A percentile compares a stretch with the other conserved stretches of the same genome.
Conservation (phyloP, 2,113 vertebrate species). For the Pangasianodon hypophthalmus region DNA sequence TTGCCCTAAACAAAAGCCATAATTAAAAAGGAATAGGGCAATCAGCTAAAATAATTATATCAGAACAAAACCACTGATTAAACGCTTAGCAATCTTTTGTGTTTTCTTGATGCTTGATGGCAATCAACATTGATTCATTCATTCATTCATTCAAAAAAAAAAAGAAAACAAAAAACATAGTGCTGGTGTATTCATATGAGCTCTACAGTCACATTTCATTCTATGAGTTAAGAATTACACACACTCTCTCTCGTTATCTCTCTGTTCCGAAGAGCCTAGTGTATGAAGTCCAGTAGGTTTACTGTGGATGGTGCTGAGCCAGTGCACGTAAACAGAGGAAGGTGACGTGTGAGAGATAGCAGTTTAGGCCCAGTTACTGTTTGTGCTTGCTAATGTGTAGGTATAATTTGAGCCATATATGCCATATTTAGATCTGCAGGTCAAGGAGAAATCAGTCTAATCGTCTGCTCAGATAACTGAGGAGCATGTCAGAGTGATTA, state of each 20-base stretch:
- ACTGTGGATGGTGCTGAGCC: neutral
- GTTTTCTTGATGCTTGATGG: too few species aligned
- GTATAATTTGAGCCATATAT: constrained; percentile 39
- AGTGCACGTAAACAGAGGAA: constrained; percentile 42
- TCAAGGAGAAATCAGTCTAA: constrained; percentile 48
- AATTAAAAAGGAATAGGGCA: too few species aligned
- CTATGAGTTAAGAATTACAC: neutral
- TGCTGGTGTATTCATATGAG: neutral
- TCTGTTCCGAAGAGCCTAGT: neutral
- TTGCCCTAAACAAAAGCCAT: too few species aligned
- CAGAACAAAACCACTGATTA: too few species aligned
- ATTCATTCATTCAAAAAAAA: too few species aligned
- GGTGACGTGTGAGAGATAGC: constrained; percentile 41
- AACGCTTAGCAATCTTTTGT: neutral
- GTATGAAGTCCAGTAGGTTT: neutral
- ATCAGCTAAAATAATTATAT: too few species aligned
- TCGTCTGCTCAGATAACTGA: constrained; percentile 49
- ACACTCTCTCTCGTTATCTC: constrained; percentile 19
- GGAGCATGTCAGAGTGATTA: constrained; percentile 47
- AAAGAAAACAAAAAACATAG: neutral
- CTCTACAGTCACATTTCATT: neutral
- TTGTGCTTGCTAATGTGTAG: constrained; percentile 41
- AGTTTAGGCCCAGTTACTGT: constrained; percentile 40
- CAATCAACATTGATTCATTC: too few species aligned
- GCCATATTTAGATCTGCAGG: constrained; percentile 51